Percentiles rank a stretch among this genome's conserved stretches.
These are phyloP conservation scores for Drosophila limbata DNA, from an alignment of 2,888 invertebrate species.

Conservation along the genomic window DNA sequence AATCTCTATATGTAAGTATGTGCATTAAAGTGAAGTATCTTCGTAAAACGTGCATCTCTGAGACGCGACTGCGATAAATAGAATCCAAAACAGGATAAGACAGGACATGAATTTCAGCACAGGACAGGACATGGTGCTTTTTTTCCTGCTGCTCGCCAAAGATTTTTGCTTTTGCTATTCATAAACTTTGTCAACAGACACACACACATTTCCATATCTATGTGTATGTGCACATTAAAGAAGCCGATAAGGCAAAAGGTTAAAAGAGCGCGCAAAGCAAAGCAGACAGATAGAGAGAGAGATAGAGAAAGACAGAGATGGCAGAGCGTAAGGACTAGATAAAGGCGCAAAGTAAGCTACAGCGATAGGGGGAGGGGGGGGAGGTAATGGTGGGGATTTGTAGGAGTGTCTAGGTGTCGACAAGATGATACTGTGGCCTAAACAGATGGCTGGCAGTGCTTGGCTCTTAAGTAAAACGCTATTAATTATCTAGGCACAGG, in stretches of 20 bases:
- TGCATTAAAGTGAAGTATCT: conserved; percentile 4
- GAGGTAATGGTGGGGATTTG: not conserved
- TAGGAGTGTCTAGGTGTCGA: conserved; percentile 40
- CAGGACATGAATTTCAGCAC: conserved; percentile 20
- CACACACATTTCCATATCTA: conserved; percentile 7
- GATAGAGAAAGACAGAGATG: not conserved
- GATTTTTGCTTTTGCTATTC: conserved; percentile 25
- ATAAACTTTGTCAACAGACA: conserved; percentile 67
- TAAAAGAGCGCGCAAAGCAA: conserved; percentile 53
- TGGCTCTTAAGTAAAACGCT: conserved; percentile 79
- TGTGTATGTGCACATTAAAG: conserved; percentile 28
- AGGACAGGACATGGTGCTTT: conserved; percentile 18
- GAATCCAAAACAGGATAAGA: conserved; percentile 23
- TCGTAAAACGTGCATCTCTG: conserved; percentile 4
- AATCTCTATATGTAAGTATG: not conserved
- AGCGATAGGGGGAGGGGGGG: not conserved
- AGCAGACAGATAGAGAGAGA: not conserved
- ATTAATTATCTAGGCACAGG: conserved; percentile 72
- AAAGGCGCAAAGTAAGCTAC: conserved; percentile 18
- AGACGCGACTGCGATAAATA: conserved; percentile 23
- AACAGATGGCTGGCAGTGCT: conserved; percentile 73
- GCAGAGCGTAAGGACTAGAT: conserved; percentile 4
- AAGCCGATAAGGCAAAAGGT: conserved; percentile 74
- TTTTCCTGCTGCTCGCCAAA: too few relatives aligned
- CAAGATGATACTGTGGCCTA: conserved; percentile 54